Conservation (phyloP, 2,888 invertebrate species). For the Zootermopsis nevadensis region DNA sequence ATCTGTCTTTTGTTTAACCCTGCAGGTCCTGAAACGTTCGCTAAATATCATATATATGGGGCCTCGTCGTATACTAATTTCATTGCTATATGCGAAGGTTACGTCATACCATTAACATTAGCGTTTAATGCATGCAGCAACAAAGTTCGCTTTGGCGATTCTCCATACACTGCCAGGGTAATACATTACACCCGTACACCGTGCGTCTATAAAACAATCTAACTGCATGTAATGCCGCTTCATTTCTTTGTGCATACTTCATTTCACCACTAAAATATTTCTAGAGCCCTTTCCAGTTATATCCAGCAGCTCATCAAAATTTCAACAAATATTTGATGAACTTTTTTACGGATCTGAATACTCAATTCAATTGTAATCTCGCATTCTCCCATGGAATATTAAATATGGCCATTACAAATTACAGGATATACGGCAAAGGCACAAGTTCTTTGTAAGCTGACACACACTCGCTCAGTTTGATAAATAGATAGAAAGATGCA, state of each 20-base stretch:
- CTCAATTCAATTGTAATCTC: slow-evolving; percentile 50
- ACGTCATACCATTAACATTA: slow-evolving; percentile 52
- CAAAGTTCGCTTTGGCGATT: slow-evolving; percentile 44
- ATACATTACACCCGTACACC: slow-evolving; percentile 30
- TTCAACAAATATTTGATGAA: slow-evolving; percentile 52
- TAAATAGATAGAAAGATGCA: slow-evolving; percentile 39
- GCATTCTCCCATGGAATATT: slow-evolving; percentile 42
- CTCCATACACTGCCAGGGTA: slow-evolving; percentile 41
- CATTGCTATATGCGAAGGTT: slow-evolving; percentile 46
- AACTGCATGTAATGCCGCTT: slow-evolving; percentile 51
- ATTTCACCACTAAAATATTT: slow-evolving; percentile 51
- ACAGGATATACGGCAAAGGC: slow-evolving; percentile 34
- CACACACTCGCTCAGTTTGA: slow-evolving; percentile 28
- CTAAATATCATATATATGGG: slow-evolving; percentile 46
- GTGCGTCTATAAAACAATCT: slow-evolving; percentile 48
- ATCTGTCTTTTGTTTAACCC: slow-evolving; percentile 48
- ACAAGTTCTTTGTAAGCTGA: slow-evolving; percentile 12
- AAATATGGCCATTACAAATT: slow-evolving; percentile 49
- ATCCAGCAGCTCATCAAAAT: slow-evolving; percentile 40
- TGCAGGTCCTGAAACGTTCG: slow-evolving; percentile 44
- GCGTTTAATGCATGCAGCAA: slow-evolving; percentile 50
- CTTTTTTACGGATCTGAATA: slow-evolving; percentile 47
- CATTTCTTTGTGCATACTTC: slow-evolving; percentile 53
- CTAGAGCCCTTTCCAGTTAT: slow-evolving; percentile 34
- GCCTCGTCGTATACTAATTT: slow-evolving; percentile 45